phyloP scores from a whole-genome alignment of 2,113 vertebrate genomes.

The Saccopteryx bilineata region DNA sequence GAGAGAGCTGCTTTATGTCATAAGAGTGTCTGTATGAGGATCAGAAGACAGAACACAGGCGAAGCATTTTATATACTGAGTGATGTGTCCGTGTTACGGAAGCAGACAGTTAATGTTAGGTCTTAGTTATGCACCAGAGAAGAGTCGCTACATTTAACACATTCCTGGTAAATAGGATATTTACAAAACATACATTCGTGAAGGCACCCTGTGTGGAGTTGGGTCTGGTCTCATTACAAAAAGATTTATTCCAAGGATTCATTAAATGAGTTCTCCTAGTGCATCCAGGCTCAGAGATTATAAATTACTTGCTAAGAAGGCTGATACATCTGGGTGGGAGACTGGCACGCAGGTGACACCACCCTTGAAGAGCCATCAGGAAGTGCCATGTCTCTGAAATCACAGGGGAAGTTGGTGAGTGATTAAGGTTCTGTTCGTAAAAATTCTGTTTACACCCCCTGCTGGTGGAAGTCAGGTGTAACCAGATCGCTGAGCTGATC shows the following conservation, averaged over 20 bases:
- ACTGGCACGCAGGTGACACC: not conserved
- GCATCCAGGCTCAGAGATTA: slow-evolving; percentile 52
- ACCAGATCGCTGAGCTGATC: not conserved
- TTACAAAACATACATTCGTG: slow-evolving; percentile 28
- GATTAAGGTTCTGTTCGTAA: slow-evolving; percentile 58
- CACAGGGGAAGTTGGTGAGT: not conserved
- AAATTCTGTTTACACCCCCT: not conserved
- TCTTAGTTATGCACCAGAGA: not conserved
- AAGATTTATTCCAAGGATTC: slow-evolving; percentile 55
- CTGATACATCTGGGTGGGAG: not conserved
- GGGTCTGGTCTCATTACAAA: slow-evolving; percentile 26
- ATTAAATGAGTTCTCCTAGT: slow-evolving; percentile 40
- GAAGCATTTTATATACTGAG: not conserved
- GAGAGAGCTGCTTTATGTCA: not conserved
- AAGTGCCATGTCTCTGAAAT: not conserved
- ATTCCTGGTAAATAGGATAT: not conserved
- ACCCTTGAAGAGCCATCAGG: slow-evolving; percentile 27
- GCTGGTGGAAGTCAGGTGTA: not conserved
- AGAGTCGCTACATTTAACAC: not conserved
- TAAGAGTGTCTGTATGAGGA: not conserved
- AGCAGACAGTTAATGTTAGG: not conserved
- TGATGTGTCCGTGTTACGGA: rapidly evolving
- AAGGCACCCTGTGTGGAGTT: not conserved
- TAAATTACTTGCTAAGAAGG: slow-evolving; percentile 63
- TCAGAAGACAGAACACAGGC: not conserved